These are phyloP conservation scores for Ficedula albicollis DNA, from an alignment of 2,797 vertebrate species.

Conservation along the genomic window DNA sequence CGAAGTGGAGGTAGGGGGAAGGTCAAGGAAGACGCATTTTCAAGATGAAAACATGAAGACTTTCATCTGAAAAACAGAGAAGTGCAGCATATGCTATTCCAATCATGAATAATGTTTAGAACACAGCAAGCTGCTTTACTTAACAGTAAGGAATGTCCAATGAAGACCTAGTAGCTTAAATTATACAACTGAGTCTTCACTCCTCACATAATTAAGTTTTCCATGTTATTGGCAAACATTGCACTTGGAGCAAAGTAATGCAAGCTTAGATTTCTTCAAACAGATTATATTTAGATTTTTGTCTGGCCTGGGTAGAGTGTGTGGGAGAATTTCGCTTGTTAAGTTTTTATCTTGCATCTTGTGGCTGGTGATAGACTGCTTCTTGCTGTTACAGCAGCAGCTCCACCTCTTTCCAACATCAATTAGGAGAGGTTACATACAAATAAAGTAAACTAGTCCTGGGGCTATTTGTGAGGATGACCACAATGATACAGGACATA, in stretches of 20 bases:
- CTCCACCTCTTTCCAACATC: constrained; percentile 37
- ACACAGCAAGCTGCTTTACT: background rate
- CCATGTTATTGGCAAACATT: background rate
- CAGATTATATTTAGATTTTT: constrained; percentile 23
- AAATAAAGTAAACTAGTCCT: constrained; percentile 23
- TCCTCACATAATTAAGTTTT: constrained; percentile 21
- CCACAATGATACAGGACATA: background rate
- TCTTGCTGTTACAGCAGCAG: constrained; percentile 28
- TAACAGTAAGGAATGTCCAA: background rate
- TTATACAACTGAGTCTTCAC: background rate
- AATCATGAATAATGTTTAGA: background rate
- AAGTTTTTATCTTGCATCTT: constrained; percentile 58
- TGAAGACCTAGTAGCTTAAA: background rate
- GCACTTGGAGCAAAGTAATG: background rate
- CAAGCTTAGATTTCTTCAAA: background rate
- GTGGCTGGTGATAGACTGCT: constrained; percentile 44
- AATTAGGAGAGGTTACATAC: constrained; percentile 36
- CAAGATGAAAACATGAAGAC: background rate
- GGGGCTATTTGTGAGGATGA: constrained; percentile 39
- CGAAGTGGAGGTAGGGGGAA: background rate
- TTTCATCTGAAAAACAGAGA: background rate
- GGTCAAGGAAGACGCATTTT: background rate
- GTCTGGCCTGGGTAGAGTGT: background rate
- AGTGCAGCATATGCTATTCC: background rate
- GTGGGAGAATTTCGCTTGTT: constrained; percentile 34